Evolutionary conservation across 2,113 vertebrate genomes (phyloP), one percentile per base, ranked within the genome.

Genomic region (Apodemus speciosus): DNA sequence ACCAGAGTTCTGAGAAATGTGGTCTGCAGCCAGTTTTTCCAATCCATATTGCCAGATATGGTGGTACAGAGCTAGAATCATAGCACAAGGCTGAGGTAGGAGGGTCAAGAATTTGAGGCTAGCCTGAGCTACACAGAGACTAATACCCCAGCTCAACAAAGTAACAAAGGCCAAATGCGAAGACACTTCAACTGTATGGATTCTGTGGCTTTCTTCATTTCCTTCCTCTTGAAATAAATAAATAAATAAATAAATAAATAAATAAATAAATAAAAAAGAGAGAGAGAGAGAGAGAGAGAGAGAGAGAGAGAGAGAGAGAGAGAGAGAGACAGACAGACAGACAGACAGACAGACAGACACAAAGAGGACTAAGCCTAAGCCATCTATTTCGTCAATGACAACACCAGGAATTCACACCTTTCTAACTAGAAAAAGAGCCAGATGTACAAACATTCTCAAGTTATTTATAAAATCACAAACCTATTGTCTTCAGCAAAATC

Each of bases 401-500:
- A 90, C 30, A 87, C 1, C 13, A 89, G 32, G 16, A 13, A 46
- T 66, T 46, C 25, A 81, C 60, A 91, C 10, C 27, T 91, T 88
- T 81, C 92, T 49, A 83, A 2, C 35, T 20, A 72, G 84, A 83
- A 79, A 89, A 72, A 77, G 3, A 66, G 64, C 66, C 27, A 66
- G 27, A 69, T 75, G 30, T 51, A n/a, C 53, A 85, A 53, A 88
- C 20, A 43, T 27, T 91, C 32, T 38, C n/a, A 40, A 49, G 35
- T 51, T 25, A 35, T 49, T 94, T 86, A 77, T 64, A 91, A 87
- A 88, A 88, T 51, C 85, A 69, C 75, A 94, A 86, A 91, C 66
- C 13, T 35, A 93, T 3, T 72, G 20, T 84, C 92, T 88, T 71
- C 40, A 75, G 83, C 87, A 93, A 85, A 93, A 85, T 66, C 27